Conservation (phyloP, 2,888 invertebrate genomes). For the Thymelicus acteon region DNA sequence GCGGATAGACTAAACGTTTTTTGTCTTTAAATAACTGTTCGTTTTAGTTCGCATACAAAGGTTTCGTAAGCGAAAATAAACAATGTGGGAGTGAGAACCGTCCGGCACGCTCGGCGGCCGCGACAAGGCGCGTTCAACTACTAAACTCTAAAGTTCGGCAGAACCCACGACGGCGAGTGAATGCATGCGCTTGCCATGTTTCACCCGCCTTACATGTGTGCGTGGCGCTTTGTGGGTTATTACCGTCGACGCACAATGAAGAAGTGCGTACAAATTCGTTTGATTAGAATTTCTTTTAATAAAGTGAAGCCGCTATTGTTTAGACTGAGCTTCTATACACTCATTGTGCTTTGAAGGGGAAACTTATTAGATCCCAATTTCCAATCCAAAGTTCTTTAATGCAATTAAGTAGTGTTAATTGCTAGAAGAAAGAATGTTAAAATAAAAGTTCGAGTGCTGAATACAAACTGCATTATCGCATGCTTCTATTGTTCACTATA, state of each 20-base stretch:
- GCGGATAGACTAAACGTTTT: conserved; percentile 45
- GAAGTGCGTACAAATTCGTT: conserved; percentile 68
- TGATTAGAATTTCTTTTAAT: conserved; percentile 68
- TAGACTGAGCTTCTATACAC: conserved; percentile 57
- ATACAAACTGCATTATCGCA: not conserved
- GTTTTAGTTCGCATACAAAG: conserved; percentile 33
- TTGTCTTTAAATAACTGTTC: conserved; percentile 31
- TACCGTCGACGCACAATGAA: conserved; percentile 70
- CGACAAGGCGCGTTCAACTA: conserved; percentile 68
- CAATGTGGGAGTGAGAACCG: conserved; percentile 59
- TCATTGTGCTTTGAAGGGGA: conserved; percentile 64
- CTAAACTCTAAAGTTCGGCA: conserved; percentile 54
- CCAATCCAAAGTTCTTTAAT: conserved; percentile 53
- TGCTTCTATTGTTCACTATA: not conserved
- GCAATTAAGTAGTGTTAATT: conserved; percentile 56
- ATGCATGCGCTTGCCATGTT: conserved; percentile 60
- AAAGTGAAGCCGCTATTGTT: conserved; percentile 64
- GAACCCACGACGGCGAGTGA: conserved; percentile 58
- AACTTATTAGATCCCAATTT: conserved; percentile 63
- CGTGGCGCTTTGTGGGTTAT: conserved; percentile 70
- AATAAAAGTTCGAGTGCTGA: not conserved
- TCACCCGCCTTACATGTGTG: conserved; percentile 56
- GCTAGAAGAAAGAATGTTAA: conserved; percentile 32
- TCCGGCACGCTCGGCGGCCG: conserved; percentile 64
- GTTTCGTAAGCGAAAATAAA: conserved; percentile 70